phyloP scores from a whole-genome alignment of 2,113 vertebrate species.

The Siphamia tubifer region DNA sequence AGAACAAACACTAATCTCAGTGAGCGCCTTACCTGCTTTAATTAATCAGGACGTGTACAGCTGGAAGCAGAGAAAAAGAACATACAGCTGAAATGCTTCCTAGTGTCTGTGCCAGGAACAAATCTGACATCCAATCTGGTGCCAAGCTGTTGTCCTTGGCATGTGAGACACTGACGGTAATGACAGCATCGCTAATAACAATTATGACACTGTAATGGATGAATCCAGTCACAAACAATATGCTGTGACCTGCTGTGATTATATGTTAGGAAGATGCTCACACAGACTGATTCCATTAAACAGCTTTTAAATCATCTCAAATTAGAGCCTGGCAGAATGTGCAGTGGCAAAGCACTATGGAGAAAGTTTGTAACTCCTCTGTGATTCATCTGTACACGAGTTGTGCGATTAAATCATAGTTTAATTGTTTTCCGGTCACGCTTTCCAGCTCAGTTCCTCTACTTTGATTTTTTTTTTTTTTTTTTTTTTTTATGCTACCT shows the following conservation, averaged over 20 bases:
- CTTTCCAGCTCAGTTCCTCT: constrained; percentile 13
- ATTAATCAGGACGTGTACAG: not conserved
- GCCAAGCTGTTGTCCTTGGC: not conserved
- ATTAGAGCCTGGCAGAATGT: constrained; percentile 42
- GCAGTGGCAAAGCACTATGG: constrained; percentile 21
- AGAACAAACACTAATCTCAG: constrained; percentile 7
- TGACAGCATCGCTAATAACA: constrained; percentile 7
- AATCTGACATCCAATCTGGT: not conserved
- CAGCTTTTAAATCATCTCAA: constrained; percentile 58
- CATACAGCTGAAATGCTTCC: not conserved
- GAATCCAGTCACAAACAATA: not conserved
- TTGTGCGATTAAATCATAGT: constrained; percentile 3
- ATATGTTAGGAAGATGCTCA: constrained; percentile 15
- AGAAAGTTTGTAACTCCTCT: not conserved
- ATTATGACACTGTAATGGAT: not conserved
- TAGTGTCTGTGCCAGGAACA: not conserved
- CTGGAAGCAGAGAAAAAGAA: not conserved
- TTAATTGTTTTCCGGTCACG: constrained; percentile 11
- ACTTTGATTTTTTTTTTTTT: constrained; percentile 9
- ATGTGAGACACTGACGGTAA: not conserved
- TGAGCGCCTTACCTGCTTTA: constrained; percentile 15
- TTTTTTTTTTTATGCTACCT: not conserved
- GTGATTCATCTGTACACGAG: constrained; percentile 9
- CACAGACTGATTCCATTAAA: constrained; percentile 47
- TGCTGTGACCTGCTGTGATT: constrained; percentile 9